Evolutionary conservation across 2,888 invertebrate species (phyloP), one percentile per base, ranked within the genome.

Genomic region (Ochropacha duplaris): DNA sequence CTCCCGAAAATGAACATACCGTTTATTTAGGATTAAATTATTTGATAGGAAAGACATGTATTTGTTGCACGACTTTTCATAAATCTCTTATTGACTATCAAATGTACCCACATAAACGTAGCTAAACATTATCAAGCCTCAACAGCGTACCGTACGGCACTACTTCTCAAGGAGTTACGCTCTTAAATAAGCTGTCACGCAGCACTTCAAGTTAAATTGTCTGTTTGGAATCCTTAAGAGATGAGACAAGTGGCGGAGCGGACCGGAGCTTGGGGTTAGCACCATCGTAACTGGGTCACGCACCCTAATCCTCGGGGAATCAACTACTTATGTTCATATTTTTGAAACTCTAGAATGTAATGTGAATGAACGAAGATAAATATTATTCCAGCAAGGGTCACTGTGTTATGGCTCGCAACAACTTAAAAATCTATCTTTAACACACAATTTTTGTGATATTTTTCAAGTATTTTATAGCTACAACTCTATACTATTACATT

Each of bases 211-310:
- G 19, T 44, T 44, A 44, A 44, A 44, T 44, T 44, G 44, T 44
- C 19, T 44, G 44, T 44, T 44, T 44, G 44, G 44, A 44, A 44
- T 44, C 44, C 8, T 44, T 44, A 44, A 16, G 39, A 44, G 19
- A 44, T 19, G 39, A 44, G 44, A 44, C 44, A 44, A 44, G 16
- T 44, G 44, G 28, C 28, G 28, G 28, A 28, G 28, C 28, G 31
- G 31, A 12, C 31, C 31, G 44, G 44, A 22, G 28, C 14, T 19
- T 26, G 52, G 57, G 24, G 44, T 22, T n/a, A 54, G 24, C 54
- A 28, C 44, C 49, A 31, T 50, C 34, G 24, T 12, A 60, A 60
- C 57, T 54, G 50, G 60, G 60, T 60, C 60, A 55, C 60, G 55
- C 52, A 49, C 34, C 54, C 54, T 60, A 50, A 60, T 57, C 60